Evolutionary conservation across 1,140 invertebrate species (phyloP).

Genomic region (Pogonomyrmex barbatus): DNA sequence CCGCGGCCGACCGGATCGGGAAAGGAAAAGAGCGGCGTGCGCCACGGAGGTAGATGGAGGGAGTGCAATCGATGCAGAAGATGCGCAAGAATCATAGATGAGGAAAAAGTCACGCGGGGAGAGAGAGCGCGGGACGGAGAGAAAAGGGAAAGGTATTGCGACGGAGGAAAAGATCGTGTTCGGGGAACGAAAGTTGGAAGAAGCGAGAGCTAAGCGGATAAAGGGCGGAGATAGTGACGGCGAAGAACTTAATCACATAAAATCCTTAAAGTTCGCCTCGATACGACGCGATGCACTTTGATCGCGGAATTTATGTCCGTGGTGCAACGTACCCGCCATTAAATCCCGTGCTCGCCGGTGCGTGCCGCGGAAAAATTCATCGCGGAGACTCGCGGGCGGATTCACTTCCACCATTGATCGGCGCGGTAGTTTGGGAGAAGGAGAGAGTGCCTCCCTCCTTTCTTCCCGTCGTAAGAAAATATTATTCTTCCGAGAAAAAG

Average conservation of each 20-base stretch:
- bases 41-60: not conserved
- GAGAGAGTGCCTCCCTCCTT: slow-evolving; percentile 66
- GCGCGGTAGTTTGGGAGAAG: slow-evolving; percentile 58
- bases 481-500: slow-evolving; percentile 76
- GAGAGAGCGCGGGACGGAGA: slow-evolving; percentile 11
- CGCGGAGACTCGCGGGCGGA: slow-evolving; percentile 69
- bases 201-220: slow-evolving; percentile 3
- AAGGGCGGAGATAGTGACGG: slow-evolving; percentile 29
- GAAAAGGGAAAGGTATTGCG: slow-evolving; percentile 16
- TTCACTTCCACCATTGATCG: slow-evolving; percentile 67
- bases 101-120: slow-evolving; percentile 39
- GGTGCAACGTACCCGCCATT: slow-evolving; percentile 76
- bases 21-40: slow-evolving; percentile 27
- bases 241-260: slow-evolving; percentile 78
- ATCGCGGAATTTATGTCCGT: slow-evolving; percentile 78
- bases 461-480: slow-evolving; percentile 74
- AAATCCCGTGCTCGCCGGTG: slow-evolving; percentile 74
- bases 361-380: slow-evolving; percentile 78
- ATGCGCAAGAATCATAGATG: slow-evolving; percentile 32
- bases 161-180: slow-evolving; percentile 2
- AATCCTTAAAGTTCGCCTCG: slow-evolving; percentile 78
- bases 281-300: slow-evolving; percentile 77
- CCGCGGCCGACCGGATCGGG: slow-evolving; percentile 48
- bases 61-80: slow-evolving; percentile 61
- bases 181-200: not conserved